Conservation (phyloP, 2,888 invertebrate genomes). For the Andrena haemorrhoa region DNA sequence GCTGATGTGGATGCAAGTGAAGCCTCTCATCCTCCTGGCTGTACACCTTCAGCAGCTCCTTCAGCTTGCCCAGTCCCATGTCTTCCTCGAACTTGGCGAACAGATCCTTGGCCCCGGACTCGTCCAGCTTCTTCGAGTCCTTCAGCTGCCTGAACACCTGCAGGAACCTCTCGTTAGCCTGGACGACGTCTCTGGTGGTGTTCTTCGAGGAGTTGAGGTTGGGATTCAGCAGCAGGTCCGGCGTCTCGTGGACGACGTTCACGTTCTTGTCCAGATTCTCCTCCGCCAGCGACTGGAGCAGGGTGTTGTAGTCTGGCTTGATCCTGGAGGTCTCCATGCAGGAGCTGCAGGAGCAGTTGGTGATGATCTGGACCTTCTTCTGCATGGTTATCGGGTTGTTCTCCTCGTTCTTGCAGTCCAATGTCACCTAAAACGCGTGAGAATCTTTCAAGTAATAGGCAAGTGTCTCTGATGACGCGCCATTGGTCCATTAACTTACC, state of each 20-base stretch:
- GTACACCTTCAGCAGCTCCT: slow-evolving; percentile 78
- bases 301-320: slow-evolving; percentile 81
- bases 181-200: slow-evolving; percentile 84
- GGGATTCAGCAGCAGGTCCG: slow-evolving; percentile 82
- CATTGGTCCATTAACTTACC: slow-evolving; percentile 82
- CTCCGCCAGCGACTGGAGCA: slow-evolving; percentile 79
- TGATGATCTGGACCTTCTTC: slow-evolving; percentile 89
- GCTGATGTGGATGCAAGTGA: slow-evolving; percentile 81
- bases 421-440: slow-evolving; percentile 85
- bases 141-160: slow-evolving; percentile 83
- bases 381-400: slow-evolving; percentile 86
- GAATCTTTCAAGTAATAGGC: too few relatives aligned
- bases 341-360: slow-evolving; percentile 88
- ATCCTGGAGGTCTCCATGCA: slow-evolving; percentile 86
- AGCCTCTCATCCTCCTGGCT: slow-evolving; percentile 69
- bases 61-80: slow-evolving; percentile 77
- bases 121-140: slow-evolving; percentile 77
- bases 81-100: slow-evolving; percentile 79
- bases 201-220: slow-evolving; percentile 80
- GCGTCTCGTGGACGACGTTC: slow-evolving; percentile 80
- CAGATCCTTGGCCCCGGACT: slow-evolving; percentile 79
- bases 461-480: too few relatives aligned
- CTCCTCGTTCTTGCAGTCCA: slow-evolving; percentile 87
- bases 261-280: slow-evolving; percentile 81
- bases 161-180: slow-evolving; percentile 85